phyloP scores from a whole-genome alignment of 2,113 vertebrate genomes.

The Hippolais icterina region DNA sequence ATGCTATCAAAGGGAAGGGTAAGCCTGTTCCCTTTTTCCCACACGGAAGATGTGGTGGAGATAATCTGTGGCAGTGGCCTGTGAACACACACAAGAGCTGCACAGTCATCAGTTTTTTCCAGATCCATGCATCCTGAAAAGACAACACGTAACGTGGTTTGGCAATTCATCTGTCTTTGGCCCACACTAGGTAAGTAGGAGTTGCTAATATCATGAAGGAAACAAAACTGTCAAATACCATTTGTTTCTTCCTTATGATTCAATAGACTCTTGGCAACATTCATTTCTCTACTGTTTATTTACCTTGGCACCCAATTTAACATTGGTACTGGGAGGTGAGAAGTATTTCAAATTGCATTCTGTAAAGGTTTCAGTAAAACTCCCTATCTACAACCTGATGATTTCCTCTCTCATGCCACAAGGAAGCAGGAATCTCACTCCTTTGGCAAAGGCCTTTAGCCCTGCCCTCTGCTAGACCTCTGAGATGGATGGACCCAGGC shows the following conservation, averaged over 20 bases:
- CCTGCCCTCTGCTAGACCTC: neutral
- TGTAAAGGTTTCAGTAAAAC: neutral
- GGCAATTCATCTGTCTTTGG: neutral
- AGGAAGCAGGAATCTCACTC: neutral
- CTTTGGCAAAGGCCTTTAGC: neutral
- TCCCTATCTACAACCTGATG: neutral
- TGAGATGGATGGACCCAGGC: neutral
- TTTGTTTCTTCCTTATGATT: neutral
- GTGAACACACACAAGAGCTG: neutral
- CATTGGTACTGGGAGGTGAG: neutral
- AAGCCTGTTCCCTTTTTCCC: neutral
- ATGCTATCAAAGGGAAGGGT: neutral
- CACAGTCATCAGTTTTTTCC: neutral
- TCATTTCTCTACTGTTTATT: neutral
- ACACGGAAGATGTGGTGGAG: neutral
- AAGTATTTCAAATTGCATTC: neutral
- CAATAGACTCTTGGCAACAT: neutral
- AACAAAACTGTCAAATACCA: neutral
- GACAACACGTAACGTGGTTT: neutral
- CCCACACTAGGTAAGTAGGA: neutral
- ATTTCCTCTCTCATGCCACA: neutral
- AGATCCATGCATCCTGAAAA: neutral
- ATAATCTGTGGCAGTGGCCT: neutral
- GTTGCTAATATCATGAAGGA: neutral
- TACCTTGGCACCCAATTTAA: neutral